Percentiles rank a stretch among this genome's conserved stretches.
phyloP scores from a whole-genome alignment of 2,113 vertebrate genomes.

The Echinops telfairi region DNA sequence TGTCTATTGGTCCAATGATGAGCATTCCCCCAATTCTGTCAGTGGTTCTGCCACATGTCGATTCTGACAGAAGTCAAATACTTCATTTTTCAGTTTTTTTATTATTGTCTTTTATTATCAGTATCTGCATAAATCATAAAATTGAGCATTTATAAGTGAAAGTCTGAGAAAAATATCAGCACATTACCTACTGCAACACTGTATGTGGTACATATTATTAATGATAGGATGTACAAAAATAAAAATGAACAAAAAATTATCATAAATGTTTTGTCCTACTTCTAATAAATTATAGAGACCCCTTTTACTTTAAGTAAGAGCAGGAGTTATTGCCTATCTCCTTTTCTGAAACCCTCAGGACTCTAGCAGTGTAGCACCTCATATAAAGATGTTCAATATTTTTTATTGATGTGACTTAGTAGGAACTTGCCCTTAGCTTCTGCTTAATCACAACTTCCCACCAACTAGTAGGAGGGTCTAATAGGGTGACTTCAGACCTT shows the following conservation, averaged over 20 bases:
- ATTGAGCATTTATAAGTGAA: neutral
- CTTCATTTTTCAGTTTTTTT: neutral
- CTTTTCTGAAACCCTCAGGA: neutral
- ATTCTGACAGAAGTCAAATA: neutral
- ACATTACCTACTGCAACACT: neutral
- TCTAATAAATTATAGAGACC: neutral
- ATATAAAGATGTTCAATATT: neutral
- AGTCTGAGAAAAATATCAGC: neutral
- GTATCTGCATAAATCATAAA: neutral
- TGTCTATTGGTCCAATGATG: neutral
- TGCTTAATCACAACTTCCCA: neutral
- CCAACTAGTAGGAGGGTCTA: neutral
- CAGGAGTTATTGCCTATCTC: neutral
- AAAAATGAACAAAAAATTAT: neutral
- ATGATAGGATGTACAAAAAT: neutral
- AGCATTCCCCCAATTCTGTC: too few relatives aligned
- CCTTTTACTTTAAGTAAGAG: neutral
- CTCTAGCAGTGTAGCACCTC: neutral
- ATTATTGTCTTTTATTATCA: neutral
- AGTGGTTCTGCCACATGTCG: neutral
- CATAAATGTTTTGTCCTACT: neutral
- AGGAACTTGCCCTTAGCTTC: neutral
- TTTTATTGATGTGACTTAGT: conserved; percentile 16
- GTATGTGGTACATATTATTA: neutral
- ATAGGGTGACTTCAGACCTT: neutral